Conservation (phyloP, 2,888 invertebrate genomes). For the Ditylenchus weischeri region DNA sequence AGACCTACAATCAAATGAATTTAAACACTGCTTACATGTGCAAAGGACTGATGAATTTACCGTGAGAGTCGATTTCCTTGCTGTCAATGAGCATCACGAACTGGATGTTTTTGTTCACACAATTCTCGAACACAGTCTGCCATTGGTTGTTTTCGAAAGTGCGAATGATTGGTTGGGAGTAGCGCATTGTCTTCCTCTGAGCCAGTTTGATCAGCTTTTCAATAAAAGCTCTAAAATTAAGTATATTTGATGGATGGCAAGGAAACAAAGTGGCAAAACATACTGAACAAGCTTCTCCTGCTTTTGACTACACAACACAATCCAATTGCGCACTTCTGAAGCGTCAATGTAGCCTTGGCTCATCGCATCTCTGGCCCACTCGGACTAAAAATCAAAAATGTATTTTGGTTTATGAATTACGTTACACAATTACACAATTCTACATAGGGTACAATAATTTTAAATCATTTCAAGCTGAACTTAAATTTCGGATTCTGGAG, state of each 20-base stretch:
- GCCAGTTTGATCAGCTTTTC: constrained; percentile 14
- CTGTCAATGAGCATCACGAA: constrained; percentile 23
- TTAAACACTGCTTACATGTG: neutral
- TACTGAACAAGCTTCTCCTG: constrained; percentile 13
- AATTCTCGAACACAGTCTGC: constrained; percentile 14
- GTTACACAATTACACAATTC: too few relatives aligned
- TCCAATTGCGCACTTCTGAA: neutral
- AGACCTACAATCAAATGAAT: neutral
- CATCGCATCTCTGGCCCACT: neutral
- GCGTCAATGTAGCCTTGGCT: neutral
- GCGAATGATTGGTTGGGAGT: constrained; percentile 1
- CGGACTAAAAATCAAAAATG: constrained; percentile 14
- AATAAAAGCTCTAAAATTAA: neutral
- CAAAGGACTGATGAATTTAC: neutral
- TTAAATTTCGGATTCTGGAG: too few relatives aligned
- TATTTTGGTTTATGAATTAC: too few relatives aligned
- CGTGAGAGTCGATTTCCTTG: constrained; percentile 13
- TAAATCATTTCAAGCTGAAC: too few relatives aligned
- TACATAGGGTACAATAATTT: too few relatives aligned
- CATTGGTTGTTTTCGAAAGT: constrained; percentile 4
- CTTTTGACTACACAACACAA: constrained; percentile 1
- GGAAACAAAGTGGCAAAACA: neutral
- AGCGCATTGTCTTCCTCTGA: constrained; percentile 5
- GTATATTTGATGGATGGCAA: constrained; percentile 6
- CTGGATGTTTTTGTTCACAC: constrained; percentile 16